Base-by-base conservation (phyloP, 1,140 invertebrate genomes). In the Chymomyza costata region DNA sequence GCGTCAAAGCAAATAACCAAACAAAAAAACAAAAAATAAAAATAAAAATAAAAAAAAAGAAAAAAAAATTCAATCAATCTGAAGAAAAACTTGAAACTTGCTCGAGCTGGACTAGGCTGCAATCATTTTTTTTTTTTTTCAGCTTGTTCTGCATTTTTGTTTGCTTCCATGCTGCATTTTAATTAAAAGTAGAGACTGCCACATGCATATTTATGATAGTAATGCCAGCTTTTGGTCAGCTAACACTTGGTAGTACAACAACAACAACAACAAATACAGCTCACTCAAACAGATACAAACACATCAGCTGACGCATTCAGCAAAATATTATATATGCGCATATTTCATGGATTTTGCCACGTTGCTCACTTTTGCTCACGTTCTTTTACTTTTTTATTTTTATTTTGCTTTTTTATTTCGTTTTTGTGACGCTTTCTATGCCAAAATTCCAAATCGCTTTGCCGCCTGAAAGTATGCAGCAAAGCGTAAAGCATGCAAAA, bases 141-240 rank as follows among this genome's bases (percentile, higher is more conserved):
- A 48, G 16, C 35, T 40, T 46, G 21, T 41, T 50, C 35, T 59
- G 21, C 21, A 3, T 25, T n/a, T n/a, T n/a, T n/a, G n/a, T n/a
- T 25, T 25, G 57, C 43, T 43, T 35, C 53, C n/a, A n/a, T n/a
- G 66, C 53, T 76, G 71, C 66, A 78, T 76, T 71, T 76, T 76
- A 76, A 76, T 76, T 76, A 76, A 78, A 78, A 56, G 51, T 59
- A 66, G 62, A 78, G 80, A 80, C 58, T 64, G 73, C 62, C 51
- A 58, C 71, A 78, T 78, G 71, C 71, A 78, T 78, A 78, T 78
- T 78, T 80, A 78, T 78, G 73, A 80, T 71, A 67, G 66, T 71
- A 70, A 70, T 70, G 67, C 67, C 55, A 70, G n/a, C n/a, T n/a
- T n/a, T n/a, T n/a, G n/a, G n/a, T n/a, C n/a, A n/a, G 3, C 41